A percentile compares a stretch with the other conserved stretches of the same genome.
These are phyloP conservation scores for Boulengeromyrus knoepffleri DNA, from an alignment of 2,113 vertebrate genomes.

Conservation along the genomic window DNA sequence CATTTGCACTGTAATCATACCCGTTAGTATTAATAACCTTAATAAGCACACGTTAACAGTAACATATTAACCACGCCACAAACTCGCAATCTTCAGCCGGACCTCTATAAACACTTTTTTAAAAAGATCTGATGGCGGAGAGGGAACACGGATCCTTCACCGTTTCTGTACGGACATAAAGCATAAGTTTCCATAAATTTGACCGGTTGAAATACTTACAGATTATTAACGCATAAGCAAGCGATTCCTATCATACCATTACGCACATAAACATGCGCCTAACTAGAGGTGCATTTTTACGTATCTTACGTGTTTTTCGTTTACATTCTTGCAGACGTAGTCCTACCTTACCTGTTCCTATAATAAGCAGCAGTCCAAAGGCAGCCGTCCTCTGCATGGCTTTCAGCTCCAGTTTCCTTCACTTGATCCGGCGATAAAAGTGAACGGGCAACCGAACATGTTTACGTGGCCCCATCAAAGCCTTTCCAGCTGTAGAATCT, in stretches of 20 bases:
- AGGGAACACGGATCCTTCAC: not conserved
- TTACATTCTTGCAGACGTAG: not conserved
- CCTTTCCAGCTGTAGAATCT: not conserved
- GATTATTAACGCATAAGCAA: not conserved
- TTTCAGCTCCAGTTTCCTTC: not conserved
- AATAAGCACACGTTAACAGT: not conserved
- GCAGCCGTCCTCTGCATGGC: not conserved
- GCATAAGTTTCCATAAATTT: not conserved
- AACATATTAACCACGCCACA: not conserved
- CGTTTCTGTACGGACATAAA: not conserved
- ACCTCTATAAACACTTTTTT: not conserved
- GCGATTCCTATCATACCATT: not conserved
- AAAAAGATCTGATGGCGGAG: not conserved
- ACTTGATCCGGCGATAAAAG: not conserved
- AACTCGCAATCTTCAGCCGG: not conserved
- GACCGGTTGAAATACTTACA: not conserved
- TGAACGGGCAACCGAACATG: not conserved
- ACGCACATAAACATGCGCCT: not conserved
- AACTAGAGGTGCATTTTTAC: not conserved
- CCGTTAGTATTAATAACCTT: not conserved
- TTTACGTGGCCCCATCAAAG: not conserved
- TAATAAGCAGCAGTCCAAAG: not conserved
- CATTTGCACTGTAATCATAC: not conserved
- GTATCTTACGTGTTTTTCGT: not conserved
- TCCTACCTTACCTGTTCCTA: constrained; percentile 3